These are phyloP conservation scores for Lerista edwardsae DNA, from an alignment of 2,797 vertebrate species.

Conservation along the genomic window DNA sequence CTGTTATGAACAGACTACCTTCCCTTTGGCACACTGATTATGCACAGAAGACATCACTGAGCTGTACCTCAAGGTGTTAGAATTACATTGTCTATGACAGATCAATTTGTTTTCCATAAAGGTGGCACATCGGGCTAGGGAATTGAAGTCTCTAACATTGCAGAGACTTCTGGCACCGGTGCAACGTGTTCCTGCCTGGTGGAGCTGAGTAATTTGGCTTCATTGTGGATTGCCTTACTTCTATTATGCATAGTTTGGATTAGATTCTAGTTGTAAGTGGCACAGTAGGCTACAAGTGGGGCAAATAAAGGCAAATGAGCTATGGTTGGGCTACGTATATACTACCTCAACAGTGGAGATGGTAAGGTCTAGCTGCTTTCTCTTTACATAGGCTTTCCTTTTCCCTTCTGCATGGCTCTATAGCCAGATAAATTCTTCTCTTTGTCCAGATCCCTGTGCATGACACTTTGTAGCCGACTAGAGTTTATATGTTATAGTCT, in stretches of 20 bases:
- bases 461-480: too few species aligned
- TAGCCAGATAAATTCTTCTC: too few species aligned
- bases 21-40: constrained; percentile 61
- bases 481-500: too few species aligned
- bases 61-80: constrained; percentile 56
- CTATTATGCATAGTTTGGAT: background rate
- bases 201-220: background rate
- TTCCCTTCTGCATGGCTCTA: constrained; percentile 31
- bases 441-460: too few species aligned
- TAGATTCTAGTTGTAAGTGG: background rate
- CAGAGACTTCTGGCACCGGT: constrained; percentile 15
- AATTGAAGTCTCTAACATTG: constrained; percentile 60
- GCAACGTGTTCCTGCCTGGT: background rate
- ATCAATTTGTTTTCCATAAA: constrained; percentile 70
- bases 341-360: background rate
- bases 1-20: constrained; percentile 59
- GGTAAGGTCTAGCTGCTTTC: constrained; percentile 49
- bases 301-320: background rate
- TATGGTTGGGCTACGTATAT: background rate
- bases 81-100: constrained; percentile 65
- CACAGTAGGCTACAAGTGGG: background rate
- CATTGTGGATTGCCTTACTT: background rate
- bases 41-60: constrained; percentile 52
- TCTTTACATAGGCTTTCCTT: background rate
- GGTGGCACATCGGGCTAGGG: constrained; percentile 59